Evolutionary conservation across 2,113 vertebrate species (phyloP).

Genomic region (Chelonoidis abingdonii): DNA sequence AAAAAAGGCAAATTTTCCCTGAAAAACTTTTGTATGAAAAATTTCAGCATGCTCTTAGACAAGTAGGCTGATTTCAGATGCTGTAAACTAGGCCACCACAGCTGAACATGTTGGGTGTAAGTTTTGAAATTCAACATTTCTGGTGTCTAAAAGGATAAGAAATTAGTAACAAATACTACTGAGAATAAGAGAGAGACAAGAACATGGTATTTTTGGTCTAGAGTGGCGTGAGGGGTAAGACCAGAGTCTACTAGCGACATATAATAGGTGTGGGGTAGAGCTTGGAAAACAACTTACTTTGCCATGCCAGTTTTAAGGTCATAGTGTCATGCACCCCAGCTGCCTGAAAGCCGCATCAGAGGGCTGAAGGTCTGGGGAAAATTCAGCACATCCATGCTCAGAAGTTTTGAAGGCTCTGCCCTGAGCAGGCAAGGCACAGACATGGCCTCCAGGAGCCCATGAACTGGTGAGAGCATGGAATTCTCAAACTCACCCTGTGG

Average conservation of each 20-base stretch:
- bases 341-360: not conserved
- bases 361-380: not conserved
- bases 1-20: not conserved
- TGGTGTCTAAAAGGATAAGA: not conserved
- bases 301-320: not conserved
- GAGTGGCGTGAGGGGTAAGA: not conserved
- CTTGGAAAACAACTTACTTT: not conserved
- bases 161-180: not conserved
- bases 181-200: not conserved
- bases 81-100: rapidly evolving
- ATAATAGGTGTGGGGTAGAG: not conserved
- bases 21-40: not conserved
- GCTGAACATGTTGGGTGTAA: rapidly evolving
- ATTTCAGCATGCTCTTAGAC: not conserved
- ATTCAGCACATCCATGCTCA: not conserved
- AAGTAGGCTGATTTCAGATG: not conserved
- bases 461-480: not conserved
- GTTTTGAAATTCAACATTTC: not conserved
- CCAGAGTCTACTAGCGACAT: not conserved
- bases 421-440: not conserved
- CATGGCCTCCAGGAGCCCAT: not conserved
- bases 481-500: not conserved
- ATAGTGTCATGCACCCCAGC: not conserved
- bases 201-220: constrained; percentile 66
- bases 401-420: not conserved